These are phyloP conservation scores for Charaxes varanes DNA, from an alignment of 1,140 invertebrate genomes.

Conservation along the genomic window DNA sequence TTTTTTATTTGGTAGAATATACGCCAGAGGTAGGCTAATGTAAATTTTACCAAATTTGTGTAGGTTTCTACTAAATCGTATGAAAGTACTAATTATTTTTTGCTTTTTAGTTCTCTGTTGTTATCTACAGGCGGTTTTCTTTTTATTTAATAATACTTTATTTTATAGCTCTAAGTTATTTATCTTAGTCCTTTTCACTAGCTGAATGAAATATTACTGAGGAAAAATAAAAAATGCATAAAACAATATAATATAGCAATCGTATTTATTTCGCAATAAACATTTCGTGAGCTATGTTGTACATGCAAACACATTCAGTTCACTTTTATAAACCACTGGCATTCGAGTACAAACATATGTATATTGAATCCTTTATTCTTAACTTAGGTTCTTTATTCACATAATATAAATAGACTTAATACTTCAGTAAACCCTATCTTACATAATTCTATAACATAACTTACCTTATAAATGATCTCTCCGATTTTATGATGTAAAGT, in stretches of 20 bases:
- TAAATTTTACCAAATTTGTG: no score
- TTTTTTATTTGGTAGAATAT: no score
- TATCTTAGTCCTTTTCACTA: no score
- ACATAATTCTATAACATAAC: slow-evolving; percentile 29
- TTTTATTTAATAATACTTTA: no score
- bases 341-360: slow-evolving; percentile 35
- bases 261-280: slow-evolving; percentile 40
- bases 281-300: slow-evolving; percentile 24
- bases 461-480: slow-evolving; percentile 26
- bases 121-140: no score
- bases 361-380: slow-evolving; percentile 22
- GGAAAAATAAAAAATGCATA: not conserved
- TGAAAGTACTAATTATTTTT: no score
- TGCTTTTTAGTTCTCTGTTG: no score
- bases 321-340: slow-evolving; percentile 29
- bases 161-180: no score
- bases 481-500: slow-evolving; percentile 6
- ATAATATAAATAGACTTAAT: slow-evolving; percentile 58
- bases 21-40: no score
- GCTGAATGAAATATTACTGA: not conserved
- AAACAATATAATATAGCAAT: slow-evolving; percentile 9
- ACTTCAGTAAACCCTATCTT: slow-evolving; percentile 34
- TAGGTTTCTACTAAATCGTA: no score
- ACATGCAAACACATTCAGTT: slow-evolving; percentile 11
- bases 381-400: slow-evolving; percentile 43